These are phyloP conservation scores for Malurus splendens DNA, from an alignment of 2,797 vertebrate genomes.

Conservation along the genomic window DNA sequence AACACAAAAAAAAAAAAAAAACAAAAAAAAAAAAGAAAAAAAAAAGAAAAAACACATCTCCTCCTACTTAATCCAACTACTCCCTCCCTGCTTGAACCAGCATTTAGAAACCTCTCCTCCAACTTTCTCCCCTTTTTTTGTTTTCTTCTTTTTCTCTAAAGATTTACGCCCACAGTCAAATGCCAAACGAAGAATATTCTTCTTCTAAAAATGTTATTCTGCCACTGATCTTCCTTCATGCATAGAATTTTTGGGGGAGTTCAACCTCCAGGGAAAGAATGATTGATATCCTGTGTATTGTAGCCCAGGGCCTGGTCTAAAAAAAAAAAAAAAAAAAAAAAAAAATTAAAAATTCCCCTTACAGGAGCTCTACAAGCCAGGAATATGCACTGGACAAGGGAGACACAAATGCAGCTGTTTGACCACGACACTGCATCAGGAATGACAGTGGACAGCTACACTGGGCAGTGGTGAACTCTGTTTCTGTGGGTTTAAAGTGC, in stretches of 20 bases:
- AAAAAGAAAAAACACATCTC: neutral
- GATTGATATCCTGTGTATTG: neutral
- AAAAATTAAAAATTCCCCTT: neutral
- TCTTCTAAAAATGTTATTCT: neutral
- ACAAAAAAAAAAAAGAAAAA: too few species aligned
- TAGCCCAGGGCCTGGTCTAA: neutral
- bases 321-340: neutral
- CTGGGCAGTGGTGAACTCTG: neutral
- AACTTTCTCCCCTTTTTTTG: neutral
- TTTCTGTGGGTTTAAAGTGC: neutral
- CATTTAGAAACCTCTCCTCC: neutral
- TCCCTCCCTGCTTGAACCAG: neutral
- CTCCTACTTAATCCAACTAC: too few species aligned
- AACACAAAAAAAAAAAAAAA: too few species aligned
- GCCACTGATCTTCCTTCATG: neutral
- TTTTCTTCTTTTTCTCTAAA: neutral
- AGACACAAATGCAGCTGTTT: neutral
- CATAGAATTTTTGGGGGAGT: neutral
- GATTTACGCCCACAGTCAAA: neutral
- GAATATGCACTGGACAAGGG: neutral
- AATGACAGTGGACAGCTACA: neutral
- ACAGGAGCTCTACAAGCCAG: neutral
- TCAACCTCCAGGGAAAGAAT: neutral
- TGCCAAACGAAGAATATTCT: neutral
- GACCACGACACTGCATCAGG: neutral